Percentiles rank a stretch among this genome's conserved stretches.
Evolutionary conservation across 2,797 vertebrate genomes (phyloP).

Genomic region (Serranus cabrilla): DNA sequence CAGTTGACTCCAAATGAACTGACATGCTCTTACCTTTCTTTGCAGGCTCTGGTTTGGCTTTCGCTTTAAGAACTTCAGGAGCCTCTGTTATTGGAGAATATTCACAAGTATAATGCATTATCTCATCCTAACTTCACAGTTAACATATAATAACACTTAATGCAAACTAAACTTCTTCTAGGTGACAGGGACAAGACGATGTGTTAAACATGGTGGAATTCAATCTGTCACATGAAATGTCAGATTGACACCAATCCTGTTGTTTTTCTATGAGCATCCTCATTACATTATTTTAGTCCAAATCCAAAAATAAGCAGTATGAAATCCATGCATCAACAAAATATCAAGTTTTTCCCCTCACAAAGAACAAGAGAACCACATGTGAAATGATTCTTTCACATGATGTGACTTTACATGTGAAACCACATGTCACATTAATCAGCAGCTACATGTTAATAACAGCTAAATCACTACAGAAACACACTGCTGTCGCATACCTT

Average conservation of each 20-base stretch:
- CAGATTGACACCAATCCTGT: too few species aligned
- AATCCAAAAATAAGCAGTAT: not conserved
- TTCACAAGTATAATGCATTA: not conserved
- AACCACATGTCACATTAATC: not conserved
- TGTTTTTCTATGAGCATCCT: not conserved
- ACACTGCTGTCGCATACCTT: slow-evolving; percentile 45
- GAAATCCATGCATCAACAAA: slow-evolving; percentile 4
- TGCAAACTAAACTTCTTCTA: not conserved
- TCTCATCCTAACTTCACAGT: not conserved
- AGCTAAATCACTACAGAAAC: slow-evolving; percentile 3
- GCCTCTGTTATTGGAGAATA: slow-evolving; percentile 4
- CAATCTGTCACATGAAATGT: too few species aligned
- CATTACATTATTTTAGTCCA: not conserved
- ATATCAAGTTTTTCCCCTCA: too few species aligned
- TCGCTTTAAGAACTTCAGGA: slow-evolving; percentile 40
- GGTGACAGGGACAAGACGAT: too few species aligned
- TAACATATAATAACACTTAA: not conserved
- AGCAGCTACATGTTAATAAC: slow-evolving; percentile 1
- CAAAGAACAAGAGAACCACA: too few species aligned
- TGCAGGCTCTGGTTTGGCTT: slow-evolving; percentile 51
- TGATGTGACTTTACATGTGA: too few species aligned
- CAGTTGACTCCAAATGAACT: not conserved
- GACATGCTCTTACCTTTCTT: slow-evolving; percentile 49
- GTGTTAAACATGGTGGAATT: too few species aligned
- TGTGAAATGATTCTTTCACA: too few species aligned